Percentiles rank a stretch among this genome's conserved stretches.
These are phyloP conservation scores for Drosophila gaucha DNA, from an alignment of 2,888 invertebrate species.

Conservation along the genomic window DNA sequence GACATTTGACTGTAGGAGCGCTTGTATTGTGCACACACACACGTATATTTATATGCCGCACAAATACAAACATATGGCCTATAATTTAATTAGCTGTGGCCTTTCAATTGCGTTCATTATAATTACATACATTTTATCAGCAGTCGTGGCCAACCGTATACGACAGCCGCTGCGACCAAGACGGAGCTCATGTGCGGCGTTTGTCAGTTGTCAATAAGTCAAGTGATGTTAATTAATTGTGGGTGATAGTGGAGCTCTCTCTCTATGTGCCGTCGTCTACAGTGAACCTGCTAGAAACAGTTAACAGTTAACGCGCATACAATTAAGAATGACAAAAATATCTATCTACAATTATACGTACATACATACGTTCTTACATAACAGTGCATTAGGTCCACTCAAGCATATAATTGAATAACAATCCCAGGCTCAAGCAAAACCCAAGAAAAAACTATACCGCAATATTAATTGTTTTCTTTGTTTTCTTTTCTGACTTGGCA, in stretches of 20 bases:
- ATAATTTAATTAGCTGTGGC: constrained; percentile 74
- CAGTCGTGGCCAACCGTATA: constrained; percentile 33
- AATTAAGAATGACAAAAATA: constrained; percentile 53
- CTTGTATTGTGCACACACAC: neutral
- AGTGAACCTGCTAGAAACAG: constrained; percentile 58
- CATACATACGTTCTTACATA: constrained; percentile 38
- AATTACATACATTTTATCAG: constrained; percentile 75
- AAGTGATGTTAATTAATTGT: constrained; percentile 82
- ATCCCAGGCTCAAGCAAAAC: neutral
- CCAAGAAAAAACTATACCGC: constrained; percentile 9
- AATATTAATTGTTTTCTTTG: constrained; percentile 37
- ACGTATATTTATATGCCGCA: neutral
- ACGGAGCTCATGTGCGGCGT: constrained; percentile 44
- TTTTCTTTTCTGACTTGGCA: too few species aligned
- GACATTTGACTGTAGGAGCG: constrained; percentile 47
- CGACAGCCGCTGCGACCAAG: constrained; percentile 19
- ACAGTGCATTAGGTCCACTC: constrained; percentile 40
- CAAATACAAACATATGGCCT: constrained; percentile 42
- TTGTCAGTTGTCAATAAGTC: constrained; percentile 77
- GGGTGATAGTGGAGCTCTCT: constrained; percentile 61
- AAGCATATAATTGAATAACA: constrained; percentile 43
- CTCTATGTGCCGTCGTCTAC: constrained; percentile 30
- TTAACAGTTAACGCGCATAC: constrained; percentile 52
- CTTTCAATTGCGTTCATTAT: constrained; percentile 75
- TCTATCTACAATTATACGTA: neutral